Base-by-base conservation (phyloP, 1,140 invertebrate species). In the Drosophila murphyi region DNA sequence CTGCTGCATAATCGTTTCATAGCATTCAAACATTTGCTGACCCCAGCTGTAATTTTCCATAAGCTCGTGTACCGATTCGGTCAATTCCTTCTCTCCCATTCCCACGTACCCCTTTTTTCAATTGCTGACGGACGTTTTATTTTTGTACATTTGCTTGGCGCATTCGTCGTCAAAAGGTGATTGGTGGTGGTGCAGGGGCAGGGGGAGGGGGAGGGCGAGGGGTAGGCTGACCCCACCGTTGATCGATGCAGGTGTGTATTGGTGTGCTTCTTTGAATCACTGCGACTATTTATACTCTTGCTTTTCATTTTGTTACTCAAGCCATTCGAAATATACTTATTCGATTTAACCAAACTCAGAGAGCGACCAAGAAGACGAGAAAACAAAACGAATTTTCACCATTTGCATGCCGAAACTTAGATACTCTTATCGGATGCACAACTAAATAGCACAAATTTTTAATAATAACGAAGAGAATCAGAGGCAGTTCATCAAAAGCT, bases 241-340 rank as follows among this genome's bases (percentile, higher is more conserved):
- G 35, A 34, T 51, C 51, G 60, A n/a, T 83, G 81, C 80, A 83
- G 80, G 83, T 88, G 82, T 72, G 60, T 82, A 62, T 41, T 31
- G 39, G 10, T 41, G 34, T 28, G 31, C 45, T 20, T 50, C 39
- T 67, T 87, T 88, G 85, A 88, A 82, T 88, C 83, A 88, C 67
- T 73, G 60, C 56, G 64, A 80, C 83, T 88, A 88, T 88, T 88
- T 88, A 73, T 88, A 88, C 83, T 87, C 85, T 83, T 73, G 80
- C 62, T 88, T 88, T 87, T 87, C 83, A 80, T 77, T 70, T 72
- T 67, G 76, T 71, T 78, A 78, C 81, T 85, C 68, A 69, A 68
- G 47, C 77, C 56, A 78, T 78, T 78, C 63, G 47, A 75, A 62
- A 74, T 56, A 74, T 45, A 85, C 68, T 73, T 82, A 82, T 87